Evolutionary conservation across 1,140 invertebrate genomes (phyloP).

Genomic region (Dendrolimus punctatus): DNA sequence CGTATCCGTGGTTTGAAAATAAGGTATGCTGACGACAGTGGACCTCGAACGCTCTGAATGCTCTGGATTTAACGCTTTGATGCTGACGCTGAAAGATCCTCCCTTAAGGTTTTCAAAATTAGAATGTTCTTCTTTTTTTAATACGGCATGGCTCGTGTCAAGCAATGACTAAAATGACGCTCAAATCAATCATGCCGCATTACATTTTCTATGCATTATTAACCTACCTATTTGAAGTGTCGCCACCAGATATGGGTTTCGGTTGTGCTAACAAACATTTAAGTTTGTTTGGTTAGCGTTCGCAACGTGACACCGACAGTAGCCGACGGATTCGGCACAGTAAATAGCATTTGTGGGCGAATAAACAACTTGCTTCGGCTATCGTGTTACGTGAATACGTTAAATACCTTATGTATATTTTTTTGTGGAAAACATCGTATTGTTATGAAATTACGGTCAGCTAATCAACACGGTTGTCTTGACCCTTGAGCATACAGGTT

Average conservation of each 20-base stretch:
- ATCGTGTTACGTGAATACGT: conserved; percentile 29
- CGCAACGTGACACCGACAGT: conserved; percentile 48
- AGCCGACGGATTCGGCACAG: conserved; percentile 45
- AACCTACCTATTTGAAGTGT: conserved; percentile 30
- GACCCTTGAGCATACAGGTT: too few relatives aligned
- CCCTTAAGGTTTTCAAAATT: too few relatives aligned
- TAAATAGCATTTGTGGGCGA: conserved; percentile 50
- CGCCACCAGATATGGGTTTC: conserved; percentile 40
- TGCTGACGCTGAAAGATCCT: too few relatives aligned
- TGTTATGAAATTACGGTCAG: too few relatives aligned
- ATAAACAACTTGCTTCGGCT: conserved; percentile 43
- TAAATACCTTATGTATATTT: too few relatives aligned
- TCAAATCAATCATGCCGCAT: background rate
- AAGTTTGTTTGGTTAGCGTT: conserved; percentile 40
- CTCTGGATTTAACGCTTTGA: too few relatives aligned
- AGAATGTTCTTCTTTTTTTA: too few relatives aligned
- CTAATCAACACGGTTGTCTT: too few relatives aligned
- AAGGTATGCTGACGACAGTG: background rate
- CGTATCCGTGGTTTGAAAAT: too few relatives aligned
- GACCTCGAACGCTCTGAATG: background rate
- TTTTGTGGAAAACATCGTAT: too few relatives aligned
- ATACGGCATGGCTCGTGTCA: too few relatives aligned
- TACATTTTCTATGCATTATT: conserved; percentile 16
- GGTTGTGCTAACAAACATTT: conserved; percentile 41
- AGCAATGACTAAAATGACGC: too few relatives aligned